phyloP scores from a whole-genome alignment of 2,113 vertebrate species.

The Meles meles region DNA sequence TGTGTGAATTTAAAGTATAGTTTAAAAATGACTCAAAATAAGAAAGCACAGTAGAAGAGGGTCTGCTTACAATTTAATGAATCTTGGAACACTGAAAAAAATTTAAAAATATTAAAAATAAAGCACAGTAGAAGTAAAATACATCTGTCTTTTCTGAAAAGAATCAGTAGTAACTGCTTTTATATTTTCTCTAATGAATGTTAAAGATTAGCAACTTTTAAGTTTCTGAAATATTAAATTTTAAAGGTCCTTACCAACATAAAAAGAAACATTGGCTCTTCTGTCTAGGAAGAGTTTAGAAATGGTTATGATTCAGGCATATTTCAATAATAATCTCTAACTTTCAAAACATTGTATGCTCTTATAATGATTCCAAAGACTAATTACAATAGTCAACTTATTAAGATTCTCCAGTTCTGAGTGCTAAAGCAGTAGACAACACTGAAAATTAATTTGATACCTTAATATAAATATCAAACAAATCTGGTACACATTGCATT shows the following conservation, averaged over 20 bases:
- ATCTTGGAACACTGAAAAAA: too few relatives aligned
- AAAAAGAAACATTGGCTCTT: background rate
- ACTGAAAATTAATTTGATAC: background rate
- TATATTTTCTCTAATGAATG: background rate
- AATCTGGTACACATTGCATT: background rate
- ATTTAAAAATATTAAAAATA: too few relatives aligned
- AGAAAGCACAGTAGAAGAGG: background rate
- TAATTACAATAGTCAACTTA: background rate
- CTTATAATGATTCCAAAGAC: background rate
- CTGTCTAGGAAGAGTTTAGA: background rate
- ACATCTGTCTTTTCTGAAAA: fast-evolving
- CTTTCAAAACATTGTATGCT: background rate
- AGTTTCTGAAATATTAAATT: background rate
- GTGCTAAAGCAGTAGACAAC: background rate
- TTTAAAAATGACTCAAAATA: background rate
- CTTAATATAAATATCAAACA: background rate
- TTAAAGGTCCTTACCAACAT: background rate
- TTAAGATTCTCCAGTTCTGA: background rate
- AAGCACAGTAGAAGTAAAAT: background rate
- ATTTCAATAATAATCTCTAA: background rate
- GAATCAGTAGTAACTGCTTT: background rate
- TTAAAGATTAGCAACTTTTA: background rate
- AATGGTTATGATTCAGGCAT: background rate
- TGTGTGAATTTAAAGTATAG: background rate
- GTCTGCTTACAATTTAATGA: too few relatives aligned